Evolutionary conservation across 2,797 vertebrate species (phyloP).

Genomic region (Neostethus bicornis): DNA sequence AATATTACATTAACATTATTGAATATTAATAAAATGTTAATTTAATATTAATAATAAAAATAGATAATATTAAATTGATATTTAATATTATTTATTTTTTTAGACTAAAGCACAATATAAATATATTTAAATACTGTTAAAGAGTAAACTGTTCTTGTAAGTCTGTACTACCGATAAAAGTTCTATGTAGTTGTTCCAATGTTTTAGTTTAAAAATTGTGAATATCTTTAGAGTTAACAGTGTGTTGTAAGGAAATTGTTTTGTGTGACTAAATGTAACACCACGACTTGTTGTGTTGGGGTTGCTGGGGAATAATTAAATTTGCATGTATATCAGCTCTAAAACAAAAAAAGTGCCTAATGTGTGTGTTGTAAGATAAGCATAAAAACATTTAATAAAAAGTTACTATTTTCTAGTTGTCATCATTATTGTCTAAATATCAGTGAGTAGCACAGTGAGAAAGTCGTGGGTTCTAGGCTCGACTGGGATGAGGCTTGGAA

Average conservation of each 20-base stretch:
- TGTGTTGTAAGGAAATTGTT: conserved; percentile 36
- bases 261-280: conserved; percentile 65
- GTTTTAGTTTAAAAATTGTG: conserved; percentile 44
- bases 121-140: conserved; percentile 51
- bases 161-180: conserved; percentile 33
- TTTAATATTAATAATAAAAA: too few relatives aligned
- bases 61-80: too few relatives aligned
- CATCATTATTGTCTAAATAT: too few relatives aligned
- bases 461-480: too few relatives aligned
- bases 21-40: too few relatives aligned
- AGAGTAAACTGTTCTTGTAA: conserved; percentile 50
- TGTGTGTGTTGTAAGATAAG: not conserved
- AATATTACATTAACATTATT: too few relatives aligned
- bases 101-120: conserved; percentile 64
- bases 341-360: not conserved
- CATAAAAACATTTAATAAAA: not conserved
- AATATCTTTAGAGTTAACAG: conserved; percentile 46
- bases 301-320: conserved; percentile 16
- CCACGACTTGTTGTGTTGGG: conserved; percentile 14
- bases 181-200: conserved; percentile 31
- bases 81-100: too few relatives aligned
- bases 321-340: not conserved
- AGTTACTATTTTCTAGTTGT: too few relatives aligned
- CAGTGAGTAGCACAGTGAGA: too few relatives aligned
- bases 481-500: too few relatives aligned